phyloP scores from a whole-genome alignment of 2,797 vertebrate genomes.

The Liparis tanakae region DNA sequence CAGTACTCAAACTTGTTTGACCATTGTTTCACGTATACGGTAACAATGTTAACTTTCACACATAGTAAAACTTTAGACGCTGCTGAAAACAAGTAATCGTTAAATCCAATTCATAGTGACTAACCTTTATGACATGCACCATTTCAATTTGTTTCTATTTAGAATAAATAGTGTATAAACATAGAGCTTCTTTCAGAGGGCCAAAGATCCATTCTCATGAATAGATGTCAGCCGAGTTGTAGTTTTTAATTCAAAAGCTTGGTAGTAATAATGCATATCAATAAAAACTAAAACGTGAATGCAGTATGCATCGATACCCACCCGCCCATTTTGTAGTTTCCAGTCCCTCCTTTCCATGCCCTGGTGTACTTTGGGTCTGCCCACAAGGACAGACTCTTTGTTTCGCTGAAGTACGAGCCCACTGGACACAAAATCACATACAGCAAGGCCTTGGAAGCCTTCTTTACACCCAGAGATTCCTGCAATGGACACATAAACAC shows the following conservation, averaged over 20 bases:
- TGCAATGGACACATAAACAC: slow-evolving; percentile 52
- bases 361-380: slow-evolving; percentile 89
- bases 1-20: slow-evolving; percentile 7
- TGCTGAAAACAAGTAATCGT: slow-evolving; percentile 12
- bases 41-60: slow-evolving; percentile 38
- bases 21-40: slow-evolving; percentile 15
- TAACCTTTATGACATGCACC: slow-evolving; percentile 65
- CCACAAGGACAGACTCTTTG: slow-evolving; percentile 87
- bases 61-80: slow-evolving; percentile 27
- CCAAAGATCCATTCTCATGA: no score
- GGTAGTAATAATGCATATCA: not conserved
- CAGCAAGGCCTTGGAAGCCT: slow-evolving; percentile 84
- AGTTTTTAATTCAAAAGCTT: no score
- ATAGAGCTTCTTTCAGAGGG: slow-evolving; percentile 25
- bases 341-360: slow-evolving; percentile 92
- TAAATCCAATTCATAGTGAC: slow-evolving; percentile 12
- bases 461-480: slow-evolving; percentile 90
- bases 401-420: slow-evolving; percentile 86
- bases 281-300: not conserved
- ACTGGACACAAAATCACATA: slow-evolving; percentile 91
- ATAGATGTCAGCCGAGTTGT: no score
- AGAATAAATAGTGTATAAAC: slow-evolving; percentile 25
- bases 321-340: slow-evolving; percentile 94
- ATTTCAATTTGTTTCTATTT: slow-evolving; percentile 29
- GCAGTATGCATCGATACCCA: slow-evolving; percentile 60